These are phyloP conservation scores for Sakesphorus luctuosus DNA, from an alignment of 2,113 vertebrate species.

Conservation along the genomic window DNA sequence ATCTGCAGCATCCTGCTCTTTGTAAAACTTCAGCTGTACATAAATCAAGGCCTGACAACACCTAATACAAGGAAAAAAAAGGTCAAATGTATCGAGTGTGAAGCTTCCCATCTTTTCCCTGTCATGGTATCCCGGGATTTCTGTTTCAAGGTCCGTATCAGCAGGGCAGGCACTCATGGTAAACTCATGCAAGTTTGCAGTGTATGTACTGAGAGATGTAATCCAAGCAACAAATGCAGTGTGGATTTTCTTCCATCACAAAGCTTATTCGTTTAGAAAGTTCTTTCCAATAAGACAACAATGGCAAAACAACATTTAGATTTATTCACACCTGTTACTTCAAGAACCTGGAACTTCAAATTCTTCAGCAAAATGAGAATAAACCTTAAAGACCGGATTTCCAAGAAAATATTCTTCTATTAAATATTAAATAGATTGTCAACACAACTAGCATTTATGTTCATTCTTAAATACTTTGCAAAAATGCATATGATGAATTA, in stretches of 20 bases:
- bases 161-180: slow-evolving; percentile 75
- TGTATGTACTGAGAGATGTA: slow-evolving; percentile 44
- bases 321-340: slow-evolving; percentile 55
- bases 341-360: slow-evolving; percentile 61
- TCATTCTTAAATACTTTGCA: slow-evolving; percentile 75
- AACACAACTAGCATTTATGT: slow-evolving; percentile 56
- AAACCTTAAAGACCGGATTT: slow-evolving; percentile 49
- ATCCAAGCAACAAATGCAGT: slow-evolving; percentile 28
- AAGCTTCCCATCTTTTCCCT: slow-evolving; percentile 49
- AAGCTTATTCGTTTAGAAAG: slow-evolving; percentile 70
- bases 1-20: slow-evolving; percentile 41
- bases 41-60: slow-evolving; percentile 30
- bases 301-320: slow-evolving; percentile 36
- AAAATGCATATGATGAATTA: slow-evolving; percentile 39
- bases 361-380: slow-evolving; percentile 64
- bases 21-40: slow-evolving; percentile 20
- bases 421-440: slow-evolving; percentile 83
- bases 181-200: slow-evolving; percentile 63
- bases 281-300: slow-evolving; percentile 54
- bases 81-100: slow-evolving; percentile 15
- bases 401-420: slow-evolving; percentile 56
- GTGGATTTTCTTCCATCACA: slow-evolving; percentile 63
- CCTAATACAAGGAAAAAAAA: background rate
- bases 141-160: slow-evolving; percentile 2
- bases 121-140: slow-evolving; percentile 6